Conservation (phyloP, 1,140 invertebrate genomes). For the Ctenoplectra terminalis region DNA sequence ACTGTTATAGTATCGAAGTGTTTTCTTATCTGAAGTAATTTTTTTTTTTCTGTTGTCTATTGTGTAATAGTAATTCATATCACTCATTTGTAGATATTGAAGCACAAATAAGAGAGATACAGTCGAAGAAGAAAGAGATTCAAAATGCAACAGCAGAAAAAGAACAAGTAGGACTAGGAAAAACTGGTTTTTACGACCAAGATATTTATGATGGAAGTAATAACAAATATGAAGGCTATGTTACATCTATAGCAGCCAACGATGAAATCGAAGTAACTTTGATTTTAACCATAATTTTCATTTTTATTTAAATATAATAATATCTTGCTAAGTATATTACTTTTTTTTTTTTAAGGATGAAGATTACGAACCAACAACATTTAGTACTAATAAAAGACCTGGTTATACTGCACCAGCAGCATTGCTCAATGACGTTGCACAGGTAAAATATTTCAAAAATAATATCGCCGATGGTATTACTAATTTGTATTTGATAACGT, state of each 20-base stretch:
- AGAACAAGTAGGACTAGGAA: slow-evolving; percentile 92
- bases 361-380: slow-evolving; percentile 89
- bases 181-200: slow-evolving; percentile 94
- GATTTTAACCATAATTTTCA: slow-evolving; percentile 11
- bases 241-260: slow-evolving; percentile 97
- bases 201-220: slow-evolving; percentile 95
- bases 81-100: slow-evolving; percentile 91
- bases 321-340: slow-evolving; percentile 26
- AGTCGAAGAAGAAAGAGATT: slow-evolving; percentile 92
- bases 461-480: neutral
- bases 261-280: slow-evolving; percentile 91
- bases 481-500: neutral
- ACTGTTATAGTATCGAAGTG: neutral
- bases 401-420: slow-evolving; percentile 94
- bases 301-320: neutral
- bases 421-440: slow-evolving; percentile 94
- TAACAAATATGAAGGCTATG: slow-evolving; percentile 96
- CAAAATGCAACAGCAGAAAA: slow-evolving; percentile 85
- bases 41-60: neutral
- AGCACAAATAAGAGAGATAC: slow-evolving; percentile 95
- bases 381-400: slow-evolving; percentile 87
- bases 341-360: slow-evolving; percentile 88
- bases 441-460: slow-evolving; percentile 82
- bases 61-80: slow-evolving; percentile 19
- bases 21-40: neutral